phyloP scores from a whole-genome alignment of 2,888 invertebrate genomes.

The Chydorus sphaericus region DNA sequence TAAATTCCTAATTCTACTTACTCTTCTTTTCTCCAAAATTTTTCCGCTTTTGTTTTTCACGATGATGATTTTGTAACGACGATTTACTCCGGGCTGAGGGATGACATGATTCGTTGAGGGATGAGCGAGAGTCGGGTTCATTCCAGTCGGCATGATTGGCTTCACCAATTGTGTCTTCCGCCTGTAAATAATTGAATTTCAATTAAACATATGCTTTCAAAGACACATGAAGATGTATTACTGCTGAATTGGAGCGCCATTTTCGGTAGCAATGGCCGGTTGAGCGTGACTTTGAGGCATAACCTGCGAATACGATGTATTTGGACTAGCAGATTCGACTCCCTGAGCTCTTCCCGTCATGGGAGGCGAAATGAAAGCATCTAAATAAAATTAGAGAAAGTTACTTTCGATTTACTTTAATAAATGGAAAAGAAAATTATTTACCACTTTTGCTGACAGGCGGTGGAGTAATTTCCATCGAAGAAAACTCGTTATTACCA shows the following conservation, averaged over 20 bases:
- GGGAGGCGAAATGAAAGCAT: neutral
- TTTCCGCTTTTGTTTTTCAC: constrained; percentile 1
- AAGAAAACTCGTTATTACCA: neutral
- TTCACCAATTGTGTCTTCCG: neutral
- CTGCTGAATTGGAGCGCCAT: too few relatives aligned
- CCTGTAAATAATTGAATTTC: neutral
- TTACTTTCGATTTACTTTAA: too few relatives aligned
- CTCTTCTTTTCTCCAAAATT: constrained; percentile 1
- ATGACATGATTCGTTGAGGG: too few relatives aligned
- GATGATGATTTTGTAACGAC: constrained; percentile 1
- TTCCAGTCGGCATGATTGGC: neutral
- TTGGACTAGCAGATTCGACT: too few relatives aligned
- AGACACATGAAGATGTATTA: neutral
- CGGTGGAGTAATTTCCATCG: neutral
- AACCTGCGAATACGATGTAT: too few relatives aligned
- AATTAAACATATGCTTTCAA: too few relatives aligned
- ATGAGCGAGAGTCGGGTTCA: neutral
- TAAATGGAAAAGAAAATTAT: neutral
- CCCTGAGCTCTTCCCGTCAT: too few relatives aligned
- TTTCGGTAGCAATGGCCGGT: too few relatives aligned
- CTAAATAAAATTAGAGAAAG: too few relatives aligned
- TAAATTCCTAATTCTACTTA: neutral
- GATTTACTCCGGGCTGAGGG: constrained; percentile 1
- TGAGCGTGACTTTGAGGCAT: too few relatives aligned
- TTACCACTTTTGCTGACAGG: neutral